Percentiles rank a stretch among this genome's conserved stretches.
Conservation (phyloP, 2,888 invertebrate species). For the Plagiodera versicolora region DNA sequence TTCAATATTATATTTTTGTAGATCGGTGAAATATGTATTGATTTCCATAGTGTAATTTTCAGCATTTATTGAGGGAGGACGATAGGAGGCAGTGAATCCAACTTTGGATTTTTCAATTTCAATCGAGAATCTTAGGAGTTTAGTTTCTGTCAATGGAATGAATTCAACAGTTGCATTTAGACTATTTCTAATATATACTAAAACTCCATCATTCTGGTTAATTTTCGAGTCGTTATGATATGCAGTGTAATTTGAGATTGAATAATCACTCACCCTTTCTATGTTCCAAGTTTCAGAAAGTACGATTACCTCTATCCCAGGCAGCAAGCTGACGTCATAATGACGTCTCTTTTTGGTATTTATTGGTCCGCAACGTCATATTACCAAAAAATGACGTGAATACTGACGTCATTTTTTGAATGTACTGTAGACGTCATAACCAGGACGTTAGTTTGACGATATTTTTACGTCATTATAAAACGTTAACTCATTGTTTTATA, state of each 20-base stretch:
- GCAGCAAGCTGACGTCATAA: too few species aligned
- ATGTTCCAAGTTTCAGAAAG: slow-evolving; percentile 6
- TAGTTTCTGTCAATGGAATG: background rate
- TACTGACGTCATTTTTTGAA: too few species aligned
- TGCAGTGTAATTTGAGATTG: slow-evolving; percentile 1
- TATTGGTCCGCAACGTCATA: too few species aligned
- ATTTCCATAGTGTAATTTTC: background rate
- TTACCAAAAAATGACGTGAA: too few species aligned
- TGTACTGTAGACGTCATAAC: too few species aligned
- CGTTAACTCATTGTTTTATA: too few species aligned
- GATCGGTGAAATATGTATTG: background rate
- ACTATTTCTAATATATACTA: slow-evolving; percentile 1
- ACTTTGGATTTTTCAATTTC: background rate
- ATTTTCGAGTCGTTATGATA: background rate
- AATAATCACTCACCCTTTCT: slow-evolving; percentile 8
- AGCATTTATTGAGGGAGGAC: background rate
- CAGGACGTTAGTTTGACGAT: too few species aligned
- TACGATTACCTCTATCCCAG: background rate
- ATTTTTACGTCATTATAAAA: too few species aligned
- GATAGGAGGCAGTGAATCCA: background rate
- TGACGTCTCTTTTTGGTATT: too few species aligned
- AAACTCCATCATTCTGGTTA: slow-evolving; percentile 7
- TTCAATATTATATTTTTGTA: background rate
- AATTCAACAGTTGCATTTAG: background rate
- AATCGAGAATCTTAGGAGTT: background rate